These are phyloP conservation scores for Seriola aureovittata DNA, from an alignment of 2,113 vertebrate genomes.

Conservation along the genomic window DNA sequence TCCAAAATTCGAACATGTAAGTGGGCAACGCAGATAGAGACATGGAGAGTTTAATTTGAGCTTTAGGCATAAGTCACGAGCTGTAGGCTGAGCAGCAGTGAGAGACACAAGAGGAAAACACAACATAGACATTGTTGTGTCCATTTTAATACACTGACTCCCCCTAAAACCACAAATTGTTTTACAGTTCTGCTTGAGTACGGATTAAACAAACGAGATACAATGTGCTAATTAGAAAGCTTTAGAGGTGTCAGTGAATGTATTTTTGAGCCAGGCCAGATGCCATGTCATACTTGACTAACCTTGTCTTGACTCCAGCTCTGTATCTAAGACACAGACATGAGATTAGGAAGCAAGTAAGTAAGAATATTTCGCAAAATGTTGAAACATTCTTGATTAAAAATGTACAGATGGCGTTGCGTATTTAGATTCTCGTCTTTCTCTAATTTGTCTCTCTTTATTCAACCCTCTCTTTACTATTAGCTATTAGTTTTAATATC, in stretches of 20 bases:
- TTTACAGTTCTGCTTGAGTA: not conserved
- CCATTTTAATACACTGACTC: not conserved
- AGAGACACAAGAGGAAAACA: not conserved
- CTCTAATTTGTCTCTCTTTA: not conserved
- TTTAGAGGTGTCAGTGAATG: not conserved
- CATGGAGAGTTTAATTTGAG: not conserved
- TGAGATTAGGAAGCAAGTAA: not conserved
- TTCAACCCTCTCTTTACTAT: conserved; percentile 1
- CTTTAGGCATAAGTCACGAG: not conserved
- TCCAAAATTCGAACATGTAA: not conserved
- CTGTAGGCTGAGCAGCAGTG: not conserved
- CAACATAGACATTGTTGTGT: not conserved
- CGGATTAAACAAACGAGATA: not conserved
- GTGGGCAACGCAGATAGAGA: not conserved
- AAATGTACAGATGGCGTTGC: not conserved
- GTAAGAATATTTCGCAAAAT: not conserved
- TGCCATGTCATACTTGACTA: not conserved
- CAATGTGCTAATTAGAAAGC: conserved; percentile 12
- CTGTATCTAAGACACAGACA: too few species aligned
- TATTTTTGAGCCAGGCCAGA: conserved; percentile 1
- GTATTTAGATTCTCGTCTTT: not conserved
- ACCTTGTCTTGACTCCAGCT: conserved; percentile 4
- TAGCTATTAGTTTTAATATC: conserved; percentile 12
- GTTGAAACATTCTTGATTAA: not conserved
- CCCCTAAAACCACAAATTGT: not conserved